Base-by-base conservation (phyloP, 1,140 invertebrate genomes). In the Oedothorax gibbosus region DNA sequence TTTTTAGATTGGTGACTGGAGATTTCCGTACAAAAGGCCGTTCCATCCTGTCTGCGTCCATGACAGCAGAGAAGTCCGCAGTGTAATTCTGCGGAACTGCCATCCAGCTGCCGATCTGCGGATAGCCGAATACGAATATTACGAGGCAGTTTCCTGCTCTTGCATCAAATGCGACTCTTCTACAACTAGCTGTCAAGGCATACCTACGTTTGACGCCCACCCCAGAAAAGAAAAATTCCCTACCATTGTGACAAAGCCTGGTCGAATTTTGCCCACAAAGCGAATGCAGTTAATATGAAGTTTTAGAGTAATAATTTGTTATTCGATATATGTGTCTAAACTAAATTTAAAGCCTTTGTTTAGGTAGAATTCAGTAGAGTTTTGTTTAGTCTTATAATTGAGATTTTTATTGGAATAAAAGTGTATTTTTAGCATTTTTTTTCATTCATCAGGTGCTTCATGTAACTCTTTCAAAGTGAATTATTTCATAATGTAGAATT, bases 41-140 rank as follows among this genome's bases (percentile, higher is more conserved):
- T 92, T 93, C 86, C 95, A 97, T 89, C 94, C 95, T 0, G 95
- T 96, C 0, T 97, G 96, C 89, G 93, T 95, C 12, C 95, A 96
- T 88, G 93, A 93, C 1, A 91, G 92, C 1, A 90, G 93, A 0
- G 91, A 91, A 75, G 88, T 89, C n/a, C 90, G 91, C 2, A 89
- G 90, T 12, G 92, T 92, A 0, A 90, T 89, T 8, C 89, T 95
- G 5, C 89, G 89, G 9, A 91, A 95, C 87, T 95, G 94, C 88
- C 93, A 95, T 87, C 90, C 91, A 8, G 92, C 91, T 9, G 93
- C 91, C 0, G 89, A 90, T 68, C 91, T 91, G 7, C 91, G 91
- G 0, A 91, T 92, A 53, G 87, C 90, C 20, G 76, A 87, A 35
- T 94, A 94, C 88, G 91, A 92, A 54, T 94, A 93, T 86, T 90